Evolutionary conservation across 2,797 vertebrate genomes (phyloP).

Genomic region (Platalea minor): DNA sequence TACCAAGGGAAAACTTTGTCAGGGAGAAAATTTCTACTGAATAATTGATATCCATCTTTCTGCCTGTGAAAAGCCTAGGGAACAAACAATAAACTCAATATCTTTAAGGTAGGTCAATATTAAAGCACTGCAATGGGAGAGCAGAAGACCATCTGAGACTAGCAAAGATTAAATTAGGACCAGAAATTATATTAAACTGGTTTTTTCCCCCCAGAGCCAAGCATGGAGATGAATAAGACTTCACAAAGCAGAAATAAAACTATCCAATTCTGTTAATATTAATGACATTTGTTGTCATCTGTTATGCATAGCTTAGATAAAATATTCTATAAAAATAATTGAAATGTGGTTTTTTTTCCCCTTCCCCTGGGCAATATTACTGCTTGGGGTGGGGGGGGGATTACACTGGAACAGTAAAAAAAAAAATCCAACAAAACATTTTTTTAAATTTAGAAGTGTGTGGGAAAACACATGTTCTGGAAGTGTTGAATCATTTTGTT

Average conservation of each 20-base stretch:
- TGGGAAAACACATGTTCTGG: accelerated
- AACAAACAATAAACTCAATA: constrained; percentile 10
- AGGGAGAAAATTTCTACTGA: background rate
- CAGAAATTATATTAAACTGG: background rate
- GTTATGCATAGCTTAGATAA: background rate
- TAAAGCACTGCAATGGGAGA: background rate
- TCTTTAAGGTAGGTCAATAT: background rate
- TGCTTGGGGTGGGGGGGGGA: background rate
- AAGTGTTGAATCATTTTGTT: background rate
- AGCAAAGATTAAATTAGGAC: background rate
- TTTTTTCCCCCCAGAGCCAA: background rate
- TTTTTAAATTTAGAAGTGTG: background rate
- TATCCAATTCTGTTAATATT: background rate
- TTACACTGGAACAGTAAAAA: background rate
- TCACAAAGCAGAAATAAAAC: background rate
- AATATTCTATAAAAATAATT: background rate
- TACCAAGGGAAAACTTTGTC: background rate
- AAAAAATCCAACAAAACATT: background rate
- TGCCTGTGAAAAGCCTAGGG: background rate
- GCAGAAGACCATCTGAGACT: background rate
- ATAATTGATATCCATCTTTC: constrained; percentile 8
- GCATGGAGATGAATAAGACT: background rate
- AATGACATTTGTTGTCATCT: background rate
- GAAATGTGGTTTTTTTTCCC: background rate
- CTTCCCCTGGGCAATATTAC: background rate